These are phyloP conservation scores for Glandiceps talaboti DNA, from an alignment of 53 echinoderm and acorn worm species.

Conservation along the genomic window DNA sequence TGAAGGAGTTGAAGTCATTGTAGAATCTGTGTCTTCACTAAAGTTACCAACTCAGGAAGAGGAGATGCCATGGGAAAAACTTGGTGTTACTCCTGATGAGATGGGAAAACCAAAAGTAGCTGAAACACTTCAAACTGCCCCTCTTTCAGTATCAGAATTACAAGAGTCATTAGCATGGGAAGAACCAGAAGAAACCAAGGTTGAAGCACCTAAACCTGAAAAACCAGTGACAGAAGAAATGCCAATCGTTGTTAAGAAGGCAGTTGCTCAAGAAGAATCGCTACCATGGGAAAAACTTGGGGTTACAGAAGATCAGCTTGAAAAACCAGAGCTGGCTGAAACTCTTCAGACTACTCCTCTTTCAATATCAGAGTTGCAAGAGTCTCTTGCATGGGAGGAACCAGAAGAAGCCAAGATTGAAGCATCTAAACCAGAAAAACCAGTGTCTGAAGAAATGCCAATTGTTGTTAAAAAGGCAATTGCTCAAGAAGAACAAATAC, in stretches of 20 bases:
- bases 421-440: conserved; percentile 33
- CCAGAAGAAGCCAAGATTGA: conserved; percentile 17
- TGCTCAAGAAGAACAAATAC: too few relatives aligned
- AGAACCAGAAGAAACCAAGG: not conserved
- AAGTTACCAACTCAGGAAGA: conserved; percentile 20
- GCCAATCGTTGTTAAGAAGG: conserved; percentile 14
- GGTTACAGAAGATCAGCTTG: conserved; percentile 1
- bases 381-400: not conserved
- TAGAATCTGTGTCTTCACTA: conserved; percentile 13
- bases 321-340: conserved; percentile 7
- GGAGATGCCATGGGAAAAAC: not conserved
- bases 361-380: not conserved
- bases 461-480: too few relatives aligned
- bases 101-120: not conserved
- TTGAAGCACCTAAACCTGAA: conserved; percentile 8
- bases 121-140: not conserved
- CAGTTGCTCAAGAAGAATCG: conserved; percentile 13
- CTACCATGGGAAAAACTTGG: conserved; percentile 20
- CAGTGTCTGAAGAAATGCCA: conserved; percentile 13
- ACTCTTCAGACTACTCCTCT: not conserved
- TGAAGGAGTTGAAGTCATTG: too few relatives aligned
- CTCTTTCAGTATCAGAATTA: too few relatives aligned
- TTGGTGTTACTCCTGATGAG: conserved; percentile 2
- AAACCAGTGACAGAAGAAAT: conserved; percentile 15
- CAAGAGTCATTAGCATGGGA: too few relatives aligned